Conservation (phyloP, 2,113 vertebrate species). For the Barbus barbus region DNA sequence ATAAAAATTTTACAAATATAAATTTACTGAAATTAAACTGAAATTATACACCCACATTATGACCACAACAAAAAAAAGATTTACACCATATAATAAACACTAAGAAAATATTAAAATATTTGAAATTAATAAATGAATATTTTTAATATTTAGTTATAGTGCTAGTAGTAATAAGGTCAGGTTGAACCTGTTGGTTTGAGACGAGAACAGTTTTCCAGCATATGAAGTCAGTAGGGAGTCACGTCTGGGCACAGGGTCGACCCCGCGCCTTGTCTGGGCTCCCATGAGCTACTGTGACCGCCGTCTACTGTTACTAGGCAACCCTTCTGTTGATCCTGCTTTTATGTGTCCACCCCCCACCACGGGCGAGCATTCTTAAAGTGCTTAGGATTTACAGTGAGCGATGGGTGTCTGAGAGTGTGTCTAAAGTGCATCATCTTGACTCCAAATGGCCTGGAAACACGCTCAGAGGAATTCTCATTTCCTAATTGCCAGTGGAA, state of each 20-base stretch:
- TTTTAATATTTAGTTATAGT: not conserved
- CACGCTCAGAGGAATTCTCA: not conserved
- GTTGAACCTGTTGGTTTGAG: not conserved
- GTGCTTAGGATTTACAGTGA: constrained; percentile 59
- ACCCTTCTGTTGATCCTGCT: constrained; percentile 53
- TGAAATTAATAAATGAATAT: not conserved
- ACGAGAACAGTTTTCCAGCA: not conserved
- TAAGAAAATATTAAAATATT: not conserved
- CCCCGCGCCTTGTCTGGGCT: constrained; percentile 40
- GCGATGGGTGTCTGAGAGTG: constrained; percentile 25
- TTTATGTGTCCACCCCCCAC: constrained; percentile 38
- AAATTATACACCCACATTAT: not conserved
- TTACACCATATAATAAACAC: not conserved
- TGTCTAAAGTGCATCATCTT: constrained; percentile 44
- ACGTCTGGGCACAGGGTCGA: constrained; percentile 23
- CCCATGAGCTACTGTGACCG: constrained; percentile 39
- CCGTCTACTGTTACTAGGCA: constrained; percentile 50
- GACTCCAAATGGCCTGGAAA: constrained; percentile 44
- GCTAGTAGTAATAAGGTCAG: not conserved
- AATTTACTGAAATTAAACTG: not conserved
- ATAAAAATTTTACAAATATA: not conserved
- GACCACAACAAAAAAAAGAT: not conserved
- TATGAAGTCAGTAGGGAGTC: not conserved
- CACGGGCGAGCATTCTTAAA: constrained; percentile 55
- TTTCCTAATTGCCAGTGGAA: not conserved